Evolutionary conservation across 2,113 vertebrate genomes (phyloP).

Genomic region (Abramis brama): DNA sequence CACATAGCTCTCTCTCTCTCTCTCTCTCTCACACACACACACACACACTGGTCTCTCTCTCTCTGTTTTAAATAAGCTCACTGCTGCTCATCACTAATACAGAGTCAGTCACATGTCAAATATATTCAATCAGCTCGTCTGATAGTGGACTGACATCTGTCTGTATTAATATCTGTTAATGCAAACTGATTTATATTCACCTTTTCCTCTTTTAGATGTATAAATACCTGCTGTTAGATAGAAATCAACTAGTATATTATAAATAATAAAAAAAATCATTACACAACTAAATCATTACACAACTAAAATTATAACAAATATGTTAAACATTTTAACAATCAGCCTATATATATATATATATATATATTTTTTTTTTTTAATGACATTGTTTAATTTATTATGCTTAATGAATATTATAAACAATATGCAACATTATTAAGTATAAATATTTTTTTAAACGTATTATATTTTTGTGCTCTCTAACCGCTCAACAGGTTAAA

Average conservation of each 20-base stretch:
- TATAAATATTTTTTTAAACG: not conserved
- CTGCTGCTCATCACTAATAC: not conserved
- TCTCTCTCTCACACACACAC: too few relatives aligned
- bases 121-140: not conserved
- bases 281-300: too few relatives aligned
- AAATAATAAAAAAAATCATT: not conserved
- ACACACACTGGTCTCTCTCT: conserved; percentile 43
- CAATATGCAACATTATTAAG: not conserved
- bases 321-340: too few relatives aligned
- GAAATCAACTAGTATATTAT: not conserved
- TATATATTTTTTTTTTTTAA: not conserved
- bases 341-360: too few relatives aligned
- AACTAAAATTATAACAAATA: too few relatives aligned
- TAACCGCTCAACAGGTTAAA: not conserved
- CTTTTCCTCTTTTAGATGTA: not conserved
- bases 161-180: not conserved
- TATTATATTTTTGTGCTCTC: not conserved
- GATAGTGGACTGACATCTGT: not conserved
- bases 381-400: not conserved
- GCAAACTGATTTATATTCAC: not conserved
- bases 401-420: not conserved
- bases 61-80: not conserved
- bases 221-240: not conserved
- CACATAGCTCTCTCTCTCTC: not conserved
- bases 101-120: not conserved